Base-by-base conservation (phyloP, 2,797 vertebrate genomes). In the Trematomus bernacchii region DNA sequence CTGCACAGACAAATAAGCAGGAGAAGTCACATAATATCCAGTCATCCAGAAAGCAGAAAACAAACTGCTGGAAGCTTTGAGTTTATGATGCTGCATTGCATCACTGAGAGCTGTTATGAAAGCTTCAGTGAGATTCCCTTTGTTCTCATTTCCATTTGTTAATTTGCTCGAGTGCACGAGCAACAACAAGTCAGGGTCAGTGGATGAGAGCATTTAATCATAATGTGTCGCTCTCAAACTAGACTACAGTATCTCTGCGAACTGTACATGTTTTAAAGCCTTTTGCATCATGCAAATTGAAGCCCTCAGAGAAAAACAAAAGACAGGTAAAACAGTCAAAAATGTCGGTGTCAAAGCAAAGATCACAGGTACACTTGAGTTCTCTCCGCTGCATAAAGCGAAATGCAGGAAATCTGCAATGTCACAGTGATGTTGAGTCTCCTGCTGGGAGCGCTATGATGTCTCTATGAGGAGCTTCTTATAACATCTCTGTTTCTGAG, bases 141-240 rank as follows among this genome's bases (percentile, higher is more conserved):
- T 71, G 33, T 64, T 80, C 37, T 71, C 6, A 3, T 80, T 79
- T 78, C 16, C 16, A 15, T 47, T 42, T 58, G 42, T 72, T 75
- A 15, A 78, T 83, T 74, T 73, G 66, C 76, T 64, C 48, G 14
- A 74, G 27, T 16, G 52, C 60, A 40, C 14, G 1, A 59, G 62
- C 16, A 18, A 2, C 13, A 58, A 57, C 84, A 73, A 42, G 37
- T n/a, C 18, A 12, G 7, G 50, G 27, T 77, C 42, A 54, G n/a
- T 46, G 23, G 30, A 70, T 80, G 44, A 75, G 66, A 61, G 48
- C 14, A 0, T 66, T 83, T 52, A 40, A 73, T 76, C 71, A 59
- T 75, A 3, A 1, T 10, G 6, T 59, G 42, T 69, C 50, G 61
- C 59, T n/a, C 14, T 59, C 63, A 46, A 27, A 30, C 16, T 30